Evolutionary conservation across 2,888 invertebrate species (phyloP), one percentile per base, ranked within the genome.

Genomic region (Tuberolachnus salignus): DNA sequence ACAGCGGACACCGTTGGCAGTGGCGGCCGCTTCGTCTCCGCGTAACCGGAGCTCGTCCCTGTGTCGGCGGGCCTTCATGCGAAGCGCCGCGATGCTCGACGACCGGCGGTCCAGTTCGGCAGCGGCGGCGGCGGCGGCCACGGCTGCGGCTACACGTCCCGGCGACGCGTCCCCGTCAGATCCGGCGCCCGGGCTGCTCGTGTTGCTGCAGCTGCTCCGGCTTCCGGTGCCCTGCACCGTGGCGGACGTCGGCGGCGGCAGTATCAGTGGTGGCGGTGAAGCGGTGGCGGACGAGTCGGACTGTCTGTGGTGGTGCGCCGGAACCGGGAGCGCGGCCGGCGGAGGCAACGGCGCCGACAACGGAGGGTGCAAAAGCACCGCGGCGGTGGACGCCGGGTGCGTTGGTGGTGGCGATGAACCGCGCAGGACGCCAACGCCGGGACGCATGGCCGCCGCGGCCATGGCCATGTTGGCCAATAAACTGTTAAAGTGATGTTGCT

Each of bases 41-140:
- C 94, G 85, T 89, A 94, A 34, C 2, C 46, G 72, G 1, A 66
- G 46, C 55, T 75, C 66, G 34, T 91, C 86, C 94, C 94, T 83
- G 85, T 95, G 95, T 85, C 96, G 95, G 72, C 95, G 88, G 0
- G 96, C 96, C 83, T 95, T 95, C 83, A 94, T 88, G 82, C 96
- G 88, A 55, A 96, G 87, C 0, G 94, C 92, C 0, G 94, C 95
- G 83, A 95, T 95, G 84, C 95, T 95, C 46, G 93, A 94, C 83
- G 92, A 93, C 83, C 94, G 87, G 82, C 94, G 88, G 85, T 84
- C 14, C 83, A 84, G 6, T 84, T 82, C 0, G 16, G 64, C 75
- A 19, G 64, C 75, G 2, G 64, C 55, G 13, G 71, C 71, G 8
- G 84, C 14, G 83, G 84, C 8, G 84, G 82, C 0, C 6, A n/a